Evolutionary conservation across 2,888 invertebrate species (phyloP).

Genomic region (Apantesis nais): DNA sequence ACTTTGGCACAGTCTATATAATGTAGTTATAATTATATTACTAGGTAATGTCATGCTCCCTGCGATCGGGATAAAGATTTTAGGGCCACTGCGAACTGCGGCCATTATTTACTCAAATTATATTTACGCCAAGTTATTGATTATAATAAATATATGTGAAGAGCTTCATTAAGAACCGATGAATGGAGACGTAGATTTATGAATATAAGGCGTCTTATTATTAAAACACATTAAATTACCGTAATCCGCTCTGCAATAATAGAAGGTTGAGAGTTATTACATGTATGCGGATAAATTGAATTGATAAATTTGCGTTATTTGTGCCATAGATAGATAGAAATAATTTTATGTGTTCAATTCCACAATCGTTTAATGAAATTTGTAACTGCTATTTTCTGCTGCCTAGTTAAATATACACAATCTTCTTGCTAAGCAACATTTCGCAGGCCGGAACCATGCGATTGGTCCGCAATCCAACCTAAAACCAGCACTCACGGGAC

Average conservation of each 20-base stretch:
- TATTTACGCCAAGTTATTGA: constrained; percentile 13
- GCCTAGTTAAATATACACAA: constrained; percentile 6
- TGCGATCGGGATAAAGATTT: not conserved
- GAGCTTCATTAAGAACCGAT: constrained; percentile 23
- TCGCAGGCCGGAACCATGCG: not conserved
- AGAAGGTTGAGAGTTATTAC: constrained; percentile 13
- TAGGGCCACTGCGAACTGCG: not conserved
- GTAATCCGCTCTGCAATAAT: constrained; percentile 20
- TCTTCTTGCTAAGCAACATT: not conserved
- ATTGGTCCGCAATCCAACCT: not conserved
- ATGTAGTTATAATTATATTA: constrained; percentile 16
- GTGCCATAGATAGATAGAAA: constrained; percentile 43
- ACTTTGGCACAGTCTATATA: constrained; percentile 27
- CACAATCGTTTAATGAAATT: constrained; percentile 8
- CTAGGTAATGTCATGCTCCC: constrained; percentile 11
- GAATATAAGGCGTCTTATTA: constrained; percentile 6
- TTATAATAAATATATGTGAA: constrained; percentile 17
- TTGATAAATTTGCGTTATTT: constrained; percentile 29
- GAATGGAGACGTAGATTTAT: constrained; percentile 12
- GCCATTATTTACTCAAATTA: constrained; percentile 12
- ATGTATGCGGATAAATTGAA: constrained; percentile 7
- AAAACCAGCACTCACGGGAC: constrained; percentile 38
- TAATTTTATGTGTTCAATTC: constrained; percentile 25
- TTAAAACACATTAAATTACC: constrained; percentile 15
- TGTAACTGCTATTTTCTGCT: constrained; percentile 1